Evolutionary conservation across 2,797 vertebrate species (phyloP), one percentile per base, ranked within the genome.

Genomic region (Crocodylus rhombifer): DNA sequence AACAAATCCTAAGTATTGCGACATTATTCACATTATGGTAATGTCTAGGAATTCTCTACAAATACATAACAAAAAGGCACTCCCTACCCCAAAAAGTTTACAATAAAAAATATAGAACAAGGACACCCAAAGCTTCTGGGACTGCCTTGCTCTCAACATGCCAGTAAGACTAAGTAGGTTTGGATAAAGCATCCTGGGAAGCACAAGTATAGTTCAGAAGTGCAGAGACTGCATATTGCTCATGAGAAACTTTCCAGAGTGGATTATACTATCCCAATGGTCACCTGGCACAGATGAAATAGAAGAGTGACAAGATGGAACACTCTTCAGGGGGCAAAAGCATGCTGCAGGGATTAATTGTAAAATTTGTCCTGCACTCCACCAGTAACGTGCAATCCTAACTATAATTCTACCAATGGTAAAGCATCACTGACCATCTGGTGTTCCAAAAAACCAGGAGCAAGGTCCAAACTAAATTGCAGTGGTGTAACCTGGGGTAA

Each of bases 231-330:
- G 56, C 77, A 63, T 17, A 58, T 15, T 87, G 79, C 30, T 25
- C 0, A 1, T 81, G 23, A 25, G 78, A 90, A 7, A 77, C 5
- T 51, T 13, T 82, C 58, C 73, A 83, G 83, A 21, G 55, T 42
- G 55, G 0, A 61, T 67, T 71, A 82, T 65, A 55, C 36, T 79
- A 18, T 84, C 87, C 90, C 95, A 87, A 92, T 86, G 63, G 56
- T 64, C 83, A 77, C 18, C 57, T 95, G 92, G 86, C 90, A 92
- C 65, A 79, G 77, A 14, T 74, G 55, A 92, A 92, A 88, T 33
- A 28, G 65, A 85, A 87, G 84, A 80, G 26, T 75, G 86, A 82
- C 86, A 93, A 79, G 64, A 84, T 4, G 87, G 4, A 76, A 16
- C 77, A 14, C 65, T 80, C 87, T 64, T 92, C 89, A 75, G 82